These are phyloP conservation scores for Ctenochaetus hawaiiensis DNA, from an alignment of 2,797 vertebrate genomes.

Conservation along the genomic window DNA sequence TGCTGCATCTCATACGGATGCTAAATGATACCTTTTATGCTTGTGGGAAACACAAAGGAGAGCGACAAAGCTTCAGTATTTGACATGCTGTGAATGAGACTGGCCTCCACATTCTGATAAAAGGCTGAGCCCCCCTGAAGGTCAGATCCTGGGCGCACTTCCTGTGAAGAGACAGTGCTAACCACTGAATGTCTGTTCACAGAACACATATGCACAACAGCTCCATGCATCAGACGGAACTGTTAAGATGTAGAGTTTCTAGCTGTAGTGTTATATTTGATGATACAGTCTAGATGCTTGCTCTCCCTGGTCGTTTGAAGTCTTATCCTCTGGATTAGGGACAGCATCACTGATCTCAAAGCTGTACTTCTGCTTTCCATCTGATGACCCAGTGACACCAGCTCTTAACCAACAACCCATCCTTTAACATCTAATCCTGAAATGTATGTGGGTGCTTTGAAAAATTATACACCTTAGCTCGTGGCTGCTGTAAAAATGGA, in stretches of 20 bases:
- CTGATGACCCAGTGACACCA: slow-evolving; percentile 11
- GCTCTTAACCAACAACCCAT: background rate
- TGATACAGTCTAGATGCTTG: background rate
- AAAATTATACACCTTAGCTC: slow-evolving; percentile 4
- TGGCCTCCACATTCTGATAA: too few relatives aligned
- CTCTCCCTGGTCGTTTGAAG: background rate
- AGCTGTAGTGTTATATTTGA: too few relatives aligned
- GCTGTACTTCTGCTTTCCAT: background rate
- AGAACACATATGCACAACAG: background rate
- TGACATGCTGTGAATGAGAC: too few relatives aligned
- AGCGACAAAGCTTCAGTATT: too few relatives aligned
- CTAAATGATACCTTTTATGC: too few relatives aligned
- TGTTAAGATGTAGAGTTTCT: background rate
- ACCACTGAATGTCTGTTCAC: background rate
- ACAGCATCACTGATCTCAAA: background rate
- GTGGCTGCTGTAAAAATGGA: slow-evolving; percentile 14
- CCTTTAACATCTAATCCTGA: background rate
- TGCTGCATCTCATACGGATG: too few relatives aligned
- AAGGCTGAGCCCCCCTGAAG: too few relatives aligned
- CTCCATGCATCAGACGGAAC: background rate
- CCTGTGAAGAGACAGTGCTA: background rate
- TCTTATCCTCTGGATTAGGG: background rate
- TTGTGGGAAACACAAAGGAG: too few relatives aligned
- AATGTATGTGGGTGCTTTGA: background rate
- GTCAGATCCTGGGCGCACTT: background rate